These are phyloP conservation scores for Azemiops feae DNA, from an alignment of 2,113 vertebrate genomes.

Conservation along the genomic window DNA sequence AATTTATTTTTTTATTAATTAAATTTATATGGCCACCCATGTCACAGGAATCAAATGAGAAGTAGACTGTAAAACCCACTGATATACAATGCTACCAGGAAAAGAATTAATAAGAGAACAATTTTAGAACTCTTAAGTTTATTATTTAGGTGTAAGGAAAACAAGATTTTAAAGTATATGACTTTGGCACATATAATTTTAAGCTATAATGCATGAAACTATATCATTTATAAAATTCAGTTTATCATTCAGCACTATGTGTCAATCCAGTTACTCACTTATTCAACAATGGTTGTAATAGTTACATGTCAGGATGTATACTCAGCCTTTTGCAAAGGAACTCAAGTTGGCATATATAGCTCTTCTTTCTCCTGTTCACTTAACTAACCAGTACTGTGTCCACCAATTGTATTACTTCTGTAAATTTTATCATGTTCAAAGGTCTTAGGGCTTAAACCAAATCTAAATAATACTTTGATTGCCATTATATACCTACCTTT, in stretches of 20 bases:
- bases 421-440: background rate
- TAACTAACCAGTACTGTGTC: background rate
- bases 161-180: background rate
- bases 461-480: conserved; percentile 12
- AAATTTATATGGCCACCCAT: background rate
- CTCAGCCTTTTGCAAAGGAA: background rate
- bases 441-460: conserved; percentile 17
- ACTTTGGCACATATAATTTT: background rate
- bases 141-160: background rate
- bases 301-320: background rate
- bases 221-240: background rate
- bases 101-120: background rate
- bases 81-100: background rate
- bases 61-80: background rate
- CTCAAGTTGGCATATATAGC: background rate
- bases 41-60: background rate
- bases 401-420: background rate
- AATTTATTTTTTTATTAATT: background rate
- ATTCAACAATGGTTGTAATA: background rate
- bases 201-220: background rate
- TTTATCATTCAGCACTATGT: background rate
- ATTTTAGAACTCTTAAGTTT: background rate
- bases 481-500: conserved; percentile 81
- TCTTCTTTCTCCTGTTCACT: background rate
- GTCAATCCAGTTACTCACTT: background rate